Conservation (phyloP, 1,140 invertebrate species). For the Halotydeus destructor region DNA sequence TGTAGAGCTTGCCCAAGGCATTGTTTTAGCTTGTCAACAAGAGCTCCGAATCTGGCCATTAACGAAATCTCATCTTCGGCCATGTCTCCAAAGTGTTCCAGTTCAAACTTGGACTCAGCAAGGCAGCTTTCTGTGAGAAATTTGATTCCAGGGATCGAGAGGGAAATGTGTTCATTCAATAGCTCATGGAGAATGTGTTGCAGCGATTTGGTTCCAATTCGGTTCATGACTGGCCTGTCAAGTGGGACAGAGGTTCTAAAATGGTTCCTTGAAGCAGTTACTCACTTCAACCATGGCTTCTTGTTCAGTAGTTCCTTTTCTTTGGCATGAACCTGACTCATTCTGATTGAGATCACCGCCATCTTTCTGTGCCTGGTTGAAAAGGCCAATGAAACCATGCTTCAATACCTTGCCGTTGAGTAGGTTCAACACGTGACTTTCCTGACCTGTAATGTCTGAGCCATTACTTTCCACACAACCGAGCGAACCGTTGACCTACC, state of each 20-base stretch:
- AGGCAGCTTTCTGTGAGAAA: not conserved
- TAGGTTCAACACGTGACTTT: conserved; percentile 51
- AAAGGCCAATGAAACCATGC: conserved; percentile 89
- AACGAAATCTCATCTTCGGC: not conserved
- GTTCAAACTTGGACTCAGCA: not conserved
- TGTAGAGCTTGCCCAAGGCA: not conserved
- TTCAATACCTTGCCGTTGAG: conserved; percentile 92
- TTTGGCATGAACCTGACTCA: conserved; percentile 26
- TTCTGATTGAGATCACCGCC: conserved; percentile 42
- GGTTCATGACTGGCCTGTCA: conserved; percentile 65
- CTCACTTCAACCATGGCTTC: too few relatives aligned
- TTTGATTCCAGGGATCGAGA: not conserved
- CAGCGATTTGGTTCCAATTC: conserved; percentile 86
- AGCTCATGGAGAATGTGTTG: conserved; percentile 70
- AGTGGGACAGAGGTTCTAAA: too few relatives aligned
- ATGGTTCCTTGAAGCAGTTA: too few relatives aligned
- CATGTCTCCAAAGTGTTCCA: not conserved
- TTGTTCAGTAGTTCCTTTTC: conserved; percentile 35
- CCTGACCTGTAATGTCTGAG: too few relatives aligned
- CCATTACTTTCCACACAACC: too few relatives aligned
- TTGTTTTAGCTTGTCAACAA: not conserved
- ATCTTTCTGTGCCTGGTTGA: conserved; percentile 93
- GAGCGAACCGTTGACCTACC: too few relatives aligned
- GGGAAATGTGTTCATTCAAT: conserved; percentile 11
- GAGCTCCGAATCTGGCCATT: not conserved